Percentiles rank a stretch among this genome's conserved stretches.
These are phyloP conservation scores for Amphipoea oculea DNA, from an alignment of 2,888 invertebrate genomes.

Conservation along the genomic window DNA sequence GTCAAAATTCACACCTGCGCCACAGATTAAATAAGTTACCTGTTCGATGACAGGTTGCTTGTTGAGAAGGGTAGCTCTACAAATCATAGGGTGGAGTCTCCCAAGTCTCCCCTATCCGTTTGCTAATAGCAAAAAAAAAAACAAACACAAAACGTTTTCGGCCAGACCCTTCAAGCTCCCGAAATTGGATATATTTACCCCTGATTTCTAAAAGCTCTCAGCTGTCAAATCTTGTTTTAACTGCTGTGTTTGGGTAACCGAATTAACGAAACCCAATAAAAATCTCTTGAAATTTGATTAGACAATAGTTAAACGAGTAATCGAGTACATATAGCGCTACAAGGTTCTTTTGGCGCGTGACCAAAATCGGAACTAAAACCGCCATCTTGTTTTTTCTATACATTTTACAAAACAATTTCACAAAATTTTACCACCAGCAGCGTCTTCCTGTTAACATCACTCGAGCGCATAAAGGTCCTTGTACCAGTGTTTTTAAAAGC, in stretches of 20 bases:
- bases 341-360: background rate
- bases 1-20: slow-evolving; percentile 42
- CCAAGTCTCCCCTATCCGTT: slow-evolving; percentile 7
- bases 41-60: slow-evolving; percentile 33
- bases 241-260: background rate
- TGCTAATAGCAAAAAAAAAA: slow-evolving; percentile 20
- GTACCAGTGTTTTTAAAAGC: too few relatives aligned
- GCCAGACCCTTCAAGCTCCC: slow-evolving; percentile 3
- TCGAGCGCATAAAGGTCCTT: too few relatives aligned
- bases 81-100: slow-evolving; percentile 10
- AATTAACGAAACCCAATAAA: background rate
- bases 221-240: background rate
- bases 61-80: slow-evolving; percentile 41
- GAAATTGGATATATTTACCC: slow-evolving; percentile 17
- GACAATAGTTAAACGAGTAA: background rate
- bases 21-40: slow-evolving; percentile 40
- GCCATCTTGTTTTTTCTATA: too few relatives aligned
- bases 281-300: slow-evolving; percentile 2
- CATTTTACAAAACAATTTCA: too few relatives aligned
- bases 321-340: background rate
- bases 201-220: background rate
- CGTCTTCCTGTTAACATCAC: too few relatives aligned
- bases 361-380: too few relatives aligned
- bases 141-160: background rate
- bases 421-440: background rate